Percentiles rank a stretch among this genome's conserved stretches.
Conservation (phyloP, 2,113 vertebrate genomes). For the Menura novaehollandiae region DNA sequence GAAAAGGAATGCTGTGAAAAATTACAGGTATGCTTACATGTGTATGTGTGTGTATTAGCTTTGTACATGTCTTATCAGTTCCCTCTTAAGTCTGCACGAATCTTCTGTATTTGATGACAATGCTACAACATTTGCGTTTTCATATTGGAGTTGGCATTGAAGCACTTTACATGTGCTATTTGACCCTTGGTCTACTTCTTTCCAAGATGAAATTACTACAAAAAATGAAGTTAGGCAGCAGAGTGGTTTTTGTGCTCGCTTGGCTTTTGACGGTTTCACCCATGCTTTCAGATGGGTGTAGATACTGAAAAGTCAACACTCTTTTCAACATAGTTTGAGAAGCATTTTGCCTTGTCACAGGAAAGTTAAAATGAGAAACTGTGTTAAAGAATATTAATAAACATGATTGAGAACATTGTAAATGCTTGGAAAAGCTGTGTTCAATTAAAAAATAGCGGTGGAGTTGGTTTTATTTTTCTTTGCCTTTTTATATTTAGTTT, state of each 20-base stretch:
- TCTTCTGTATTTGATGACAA: not conserved
- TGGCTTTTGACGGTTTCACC: not conserved
- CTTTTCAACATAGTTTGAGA: not conserved
- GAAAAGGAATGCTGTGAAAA: not conserved
- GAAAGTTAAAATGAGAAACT: not conserved
- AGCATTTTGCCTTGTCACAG: not conserved
- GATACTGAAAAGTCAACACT: not conserved
- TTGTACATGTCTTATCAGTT: not conserved
- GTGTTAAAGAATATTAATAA: not conserved
- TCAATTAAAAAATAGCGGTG: not conserved
- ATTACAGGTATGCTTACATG: not conserved
- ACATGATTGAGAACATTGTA: not conserved
- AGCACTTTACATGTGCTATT: not conserved
- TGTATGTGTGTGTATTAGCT: not conserved
- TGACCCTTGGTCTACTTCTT: not conserved
- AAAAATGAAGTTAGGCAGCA: not conserved
- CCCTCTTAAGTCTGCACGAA: not conserved
- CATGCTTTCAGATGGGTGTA: not conserved
- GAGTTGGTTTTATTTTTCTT: fast-evolving
- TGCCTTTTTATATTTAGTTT: not conserved
- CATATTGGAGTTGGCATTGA: not conserved
- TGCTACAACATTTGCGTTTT: not conserved
- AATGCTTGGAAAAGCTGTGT: not conserved
- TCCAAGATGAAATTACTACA: not conserved
- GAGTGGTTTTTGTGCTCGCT: not conserved